Conservation (phyloP, 1,140 invertebrate species). For the Araneus ventricosus region DNA sequence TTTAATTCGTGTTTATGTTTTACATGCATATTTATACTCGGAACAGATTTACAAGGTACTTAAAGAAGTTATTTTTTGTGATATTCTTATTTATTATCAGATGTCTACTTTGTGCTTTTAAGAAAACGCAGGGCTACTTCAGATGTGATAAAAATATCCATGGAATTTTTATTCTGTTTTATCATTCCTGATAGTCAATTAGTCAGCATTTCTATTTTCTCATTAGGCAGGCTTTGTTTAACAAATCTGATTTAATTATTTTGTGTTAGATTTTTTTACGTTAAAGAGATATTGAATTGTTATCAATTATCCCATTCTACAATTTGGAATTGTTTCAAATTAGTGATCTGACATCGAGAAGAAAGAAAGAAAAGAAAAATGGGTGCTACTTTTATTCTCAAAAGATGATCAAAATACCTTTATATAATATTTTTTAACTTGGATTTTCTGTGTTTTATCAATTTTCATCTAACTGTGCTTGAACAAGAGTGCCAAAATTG, state of each 20-base stretch:
- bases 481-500: slow-evolving; percentile 1
- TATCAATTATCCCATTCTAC: no score
- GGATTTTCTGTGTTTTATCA: slow-evolving; percentile 2
- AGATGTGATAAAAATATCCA: background rate
- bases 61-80: background rate
- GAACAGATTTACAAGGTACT: background rate
- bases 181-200: slow-evolving; percentile 8
- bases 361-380: background rate
- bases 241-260: no score
- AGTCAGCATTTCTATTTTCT: no score
- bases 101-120: background rate
- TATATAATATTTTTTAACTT: slow-evolving; percentile 8
- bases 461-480: background rate
- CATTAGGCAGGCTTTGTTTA: no score
- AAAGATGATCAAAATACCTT: slow-evolving; percentile 22
- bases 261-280: no score
- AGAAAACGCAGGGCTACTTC: background rate
- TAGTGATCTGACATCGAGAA: background rate
- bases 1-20: background rate
- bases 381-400: slow-evolving; percentile 5
- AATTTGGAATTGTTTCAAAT: background rate
- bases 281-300: no score
- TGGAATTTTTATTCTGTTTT: background rate
- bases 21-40: background rate
- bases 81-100: background rate